These are phyloP conservation scores for Halcyon chelicuti DNA, from an alignment of 2,797 vertebrate species.

Conservation along the genomic window DNA sequence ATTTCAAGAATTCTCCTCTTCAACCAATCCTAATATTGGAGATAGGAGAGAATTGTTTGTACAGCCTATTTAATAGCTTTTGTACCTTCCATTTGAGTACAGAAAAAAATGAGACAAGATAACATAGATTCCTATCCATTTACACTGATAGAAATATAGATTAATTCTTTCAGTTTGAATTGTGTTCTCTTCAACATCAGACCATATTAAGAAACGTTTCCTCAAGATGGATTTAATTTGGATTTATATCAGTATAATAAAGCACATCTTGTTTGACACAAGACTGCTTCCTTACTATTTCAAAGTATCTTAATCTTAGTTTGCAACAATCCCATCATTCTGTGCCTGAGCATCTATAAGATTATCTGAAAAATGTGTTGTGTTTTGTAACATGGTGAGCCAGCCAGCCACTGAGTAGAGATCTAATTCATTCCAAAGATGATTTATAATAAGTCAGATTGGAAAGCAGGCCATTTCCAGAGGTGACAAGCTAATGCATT, in stretches of 20 bases:
- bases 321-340: background rate
- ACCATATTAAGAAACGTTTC: background rate
- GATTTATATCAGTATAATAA: background rate
- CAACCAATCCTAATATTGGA: background rate
- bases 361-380: background rate
- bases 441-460: background rate
- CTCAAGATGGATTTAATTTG: background rate
- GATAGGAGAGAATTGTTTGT: background rate
- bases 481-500: slow-evolving; percentile 16
- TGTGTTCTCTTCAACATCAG: background rate
- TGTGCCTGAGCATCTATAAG: background rate
- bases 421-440: background rate
- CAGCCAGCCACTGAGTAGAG: background rate
- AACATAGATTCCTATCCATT: background rate
- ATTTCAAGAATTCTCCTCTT: background rate
- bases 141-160: background rate
- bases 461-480: background rate
- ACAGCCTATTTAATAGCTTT: background rate
- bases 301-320: background rate
- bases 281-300: background rate
- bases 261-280: background rate
- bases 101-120: background rate
- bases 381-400: background rate
- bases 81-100: background rate
- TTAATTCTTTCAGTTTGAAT: background rate